phyloP scores from a whole-genome alignment of 2,888 invertebrate genomes.

The Synergus japonicus region DNA sequence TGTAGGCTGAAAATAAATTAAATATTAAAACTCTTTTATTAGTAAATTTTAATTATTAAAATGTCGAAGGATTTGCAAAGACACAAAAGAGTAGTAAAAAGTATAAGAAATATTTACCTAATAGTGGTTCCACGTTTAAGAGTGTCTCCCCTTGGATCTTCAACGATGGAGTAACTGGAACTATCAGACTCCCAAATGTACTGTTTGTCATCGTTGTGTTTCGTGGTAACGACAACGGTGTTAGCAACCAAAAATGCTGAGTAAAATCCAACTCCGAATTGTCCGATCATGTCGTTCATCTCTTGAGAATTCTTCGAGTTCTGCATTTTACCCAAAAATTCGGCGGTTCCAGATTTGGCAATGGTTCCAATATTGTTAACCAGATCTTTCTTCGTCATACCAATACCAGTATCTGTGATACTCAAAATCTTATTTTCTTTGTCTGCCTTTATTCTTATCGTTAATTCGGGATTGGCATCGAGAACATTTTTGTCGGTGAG shows the following conservation, averaged over 20 bases:
- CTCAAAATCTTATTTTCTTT: conserved; percentile 94
- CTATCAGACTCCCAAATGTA: conserved; percentile 99
- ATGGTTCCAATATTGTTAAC: conserved; percentile 98
- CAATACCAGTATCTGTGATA: conserved; percentile 97
- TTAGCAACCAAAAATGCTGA: conserved; percentile 98
- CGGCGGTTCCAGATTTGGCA: conserved; percentile 98
- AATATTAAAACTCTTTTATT: background rate
- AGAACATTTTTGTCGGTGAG: conserved; percentile 91
- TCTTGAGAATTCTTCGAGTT: conserved; percentile 81
- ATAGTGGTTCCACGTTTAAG: conserved; percentile 94
- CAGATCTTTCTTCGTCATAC: conserved; percentile 97
- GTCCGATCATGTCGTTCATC: conserved; percentile 89
- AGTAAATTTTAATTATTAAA: conserved; percentile 1
- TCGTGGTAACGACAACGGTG: conserved; percentile 95
- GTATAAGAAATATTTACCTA: conserved; percentile 78
- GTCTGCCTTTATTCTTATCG: conserved; percentile 90
- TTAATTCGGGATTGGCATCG: conserved; percentile 88
- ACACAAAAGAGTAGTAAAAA: no score
- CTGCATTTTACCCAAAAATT: conserved; percentile 95
- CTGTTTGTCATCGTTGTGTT: conserved; percentile 95
- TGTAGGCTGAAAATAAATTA: conserved; percentile 82
- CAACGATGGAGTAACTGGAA: conserved; percentile 89
- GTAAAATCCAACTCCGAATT: conserved; percentile 99
- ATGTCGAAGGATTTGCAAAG: no score
- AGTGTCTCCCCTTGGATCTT: conserved; percentile 96